Base-by-base conservation (phyloP, 1,140 invertebrate genomes). In the Drosophila navojoa region DNA sequence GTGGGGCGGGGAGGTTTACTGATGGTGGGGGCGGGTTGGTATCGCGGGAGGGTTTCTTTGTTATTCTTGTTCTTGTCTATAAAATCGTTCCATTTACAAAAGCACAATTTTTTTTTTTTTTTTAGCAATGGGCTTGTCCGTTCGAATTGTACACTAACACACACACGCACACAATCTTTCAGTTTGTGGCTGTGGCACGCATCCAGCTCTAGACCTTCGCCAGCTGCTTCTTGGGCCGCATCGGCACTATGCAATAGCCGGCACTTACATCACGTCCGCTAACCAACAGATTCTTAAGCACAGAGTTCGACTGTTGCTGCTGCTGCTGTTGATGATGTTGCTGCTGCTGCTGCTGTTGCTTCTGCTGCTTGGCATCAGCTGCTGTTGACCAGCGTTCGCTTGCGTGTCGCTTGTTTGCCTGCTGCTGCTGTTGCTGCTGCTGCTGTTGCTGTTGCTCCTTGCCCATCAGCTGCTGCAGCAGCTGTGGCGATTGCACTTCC, bases 261-360 rank as follows among this genome's bases (percentile, higher is more conserved):
- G 97, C 96, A 94, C 95, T 96, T 92, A 97, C 96, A 93, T 98
- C 97, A 93, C 97, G 97, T 87, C 97, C 97, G 93, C 96, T 97
- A 92, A 97, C 96, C 92, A 98, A 94, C 64, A 98, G 94, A 93
- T 98, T 98, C 95, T 97, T 97, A 71, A 98, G 94, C 81, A 98
- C 97, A 66, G 93, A 91, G 72, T 92, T 79, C 60, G 81, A 90
- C 57, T 86, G 85, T 63, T 78, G 75, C 7, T 78, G 71, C 29
- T 86, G 84, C 16, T 85, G 79, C n/a, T 82, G 79, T 15, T 79
- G 61, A n/a, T 73, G 74, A 11, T 79, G 85, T 22, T 22, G 19
- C 3, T 22, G 19, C 19, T 22, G 73, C n/a, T 85, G 79, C 49
- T 77, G 77, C 53, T 81, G 70, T 15, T 60, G 38, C 19, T 66